Percentiles rank a stretch among this genome's conserved stretches.
These are phyloP conservation scores for Pomacea canaliculata DNA, from an alignment of 2,888 invertebrate species.

Conservation along the genomic window DNA sequence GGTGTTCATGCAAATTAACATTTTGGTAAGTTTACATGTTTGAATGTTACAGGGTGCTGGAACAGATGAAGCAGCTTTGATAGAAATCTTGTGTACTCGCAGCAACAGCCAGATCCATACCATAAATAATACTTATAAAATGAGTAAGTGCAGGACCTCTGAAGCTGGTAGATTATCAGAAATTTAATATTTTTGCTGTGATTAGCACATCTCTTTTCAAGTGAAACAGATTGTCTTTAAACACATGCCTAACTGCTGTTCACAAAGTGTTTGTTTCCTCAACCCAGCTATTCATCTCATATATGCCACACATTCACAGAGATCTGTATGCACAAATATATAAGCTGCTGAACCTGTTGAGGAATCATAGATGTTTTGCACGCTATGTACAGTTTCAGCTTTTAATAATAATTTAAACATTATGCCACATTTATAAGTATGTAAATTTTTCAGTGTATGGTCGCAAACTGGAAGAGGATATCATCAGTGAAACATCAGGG, in stretches of 20 bases:
- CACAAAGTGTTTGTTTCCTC: not conserved
- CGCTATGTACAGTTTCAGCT: not conserved
- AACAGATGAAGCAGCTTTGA: slow-evolving; percentile 87
- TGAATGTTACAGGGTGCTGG: slow-evolving; percentile 77
- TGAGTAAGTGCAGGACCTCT: slow-evolving; percentile 41
- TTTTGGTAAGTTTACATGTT: no score
- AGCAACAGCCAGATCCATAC: slow-evolving; percentile 73
- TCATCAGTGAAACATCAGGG: slow-evolving; percentile 65
- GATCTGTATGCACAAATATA: no score
- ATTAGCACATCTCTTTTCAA: not conserved
- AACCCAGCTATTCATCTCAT: not conserved
- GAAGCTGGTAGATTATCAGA: no score
- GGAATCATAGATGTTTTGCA: no score
- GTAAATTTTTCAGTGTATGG: slow-evolving; percentile 56
- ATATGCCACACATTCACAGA: no score
- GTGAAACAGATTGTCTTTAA: not conserved
- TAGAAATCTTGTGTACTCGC: slow-evolving; percentile 83
- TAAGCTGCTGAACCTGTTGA: no score
- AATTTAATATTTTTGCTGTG: no score
- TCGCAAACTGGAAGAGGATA: slow-evolving; percentile 60
- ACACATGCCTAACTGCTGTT: not conserved
- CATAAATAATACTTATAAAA: slow-evolving; percentile 73
- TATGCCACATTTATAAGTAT: no score
- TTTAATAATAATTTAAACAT: no score
- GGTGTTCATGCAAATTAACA: no score